phyloP scores from a whole-genome alignment of 2,797 vertebrate genomes.

The Sebastes diaconus region DNA sequence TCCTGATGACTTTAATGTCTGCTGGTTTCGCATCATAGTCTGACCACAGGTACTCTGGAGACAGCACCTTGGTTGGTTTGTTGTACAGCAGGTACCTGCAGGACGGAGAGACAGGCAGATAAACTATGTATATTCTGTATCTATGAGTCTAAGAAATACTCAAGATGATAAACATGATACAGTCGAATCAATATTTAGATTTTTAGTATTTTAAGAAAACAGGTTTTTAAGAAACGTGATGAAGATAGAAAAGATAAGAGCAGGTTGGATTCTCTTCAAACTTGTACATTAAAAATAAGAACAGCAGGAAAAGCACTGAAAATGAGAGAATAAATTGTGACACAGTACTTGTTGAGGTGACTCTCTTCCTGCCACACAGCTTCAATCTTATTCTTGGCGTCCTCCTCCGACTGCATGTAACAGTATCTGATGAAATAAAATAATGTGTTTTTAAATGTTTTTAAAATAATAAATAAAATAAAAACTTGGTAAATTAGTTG shows the following conservation, averaged over 20 bases:
- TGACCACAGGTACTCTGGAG: slow-evolving; percentile 82
- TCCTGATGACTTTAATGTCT: slow-evolving; percentile 61
- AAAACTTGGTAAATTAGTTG: background rate
- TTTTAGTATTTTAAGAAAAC: background rate
- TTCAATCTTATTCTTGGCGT: slow-evolving; percentile 80
- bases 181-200: background rate
- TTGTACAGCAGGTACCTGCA: slow-evolving; percentile 80
- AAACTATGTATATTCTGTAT: background rate
- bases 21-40: slow-evolving; percentile 20
- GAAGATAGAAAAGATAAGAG: background rate
- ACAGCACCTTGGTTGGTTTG: slow-evolving; percentile 85
- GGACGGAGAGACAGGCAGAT: background rate
- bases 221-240: background rate
- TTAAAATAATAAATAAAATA: background rate
- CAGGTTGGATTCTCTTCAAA: background rate
- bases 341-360: slow-evolving; percentile 80
- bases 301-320: background rate
- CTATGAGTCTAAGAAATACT: background rate
- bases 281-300: background rate
- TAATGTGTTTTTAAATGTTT: background rate
- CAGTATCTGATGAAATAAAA: slow-evolving; percentile 66
- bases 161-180: background rate
- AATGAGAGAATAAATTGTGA: background rate
- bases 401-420: slow-evolving; percentile 71
- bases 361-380: slow-evolving; percentile 87